Evolutionary conservation across 1,140 invertebrate genomes (phyloP), one percentile per base, ranked within the genome.

Genomic region (Listronotus oregonensis): DNA sequence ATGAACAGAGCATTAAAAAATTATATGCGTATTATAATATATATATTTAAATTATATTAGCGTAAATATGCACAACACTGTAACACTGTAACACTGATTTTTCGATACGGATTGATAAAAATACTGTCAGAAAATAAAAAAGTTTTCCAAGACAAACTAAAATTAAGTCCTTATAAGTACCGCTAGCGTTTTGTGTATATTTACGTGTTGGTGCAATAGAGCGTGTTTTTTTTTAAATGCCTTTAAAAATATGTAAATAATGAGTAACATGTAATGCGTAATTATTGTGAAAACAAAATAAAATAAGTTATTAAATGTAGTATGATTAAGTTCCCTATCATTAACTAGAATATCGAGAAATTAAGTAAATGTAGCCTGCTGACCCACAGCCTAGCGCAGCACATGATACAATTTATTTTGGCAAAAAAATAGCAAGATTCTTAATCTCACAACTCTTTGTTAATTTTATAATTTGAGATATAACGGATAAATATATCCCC

Each of bases 1-100:
- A 61, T 74, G 66, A 74, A 76, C 73, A 72, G 71, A 75, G 71
- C 70, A 70, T 68, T 56, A 56, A 61, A 59, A 64, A 50, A 57
- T 54, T 46, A n/a, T 21, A 18, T 21, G 47, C 1, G 21, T 21
- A 50, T 21, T 50, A 18, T 46, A n/a, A 27, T 27, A 27, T 1
- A 27, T 27, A 18, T 15, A 31, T n/a, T 50, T 50, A n/a, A 12
- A 27, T 18, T n/a, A 18, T 10, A 10, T 10, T 31, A 50, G 14
- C 49, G 34, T 46, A 46, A 63, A 40, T 63, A 46, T 51, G n/a
- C 40, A 52, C 42, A 56, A 43, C 44, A n/a, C n/a, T n/a, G n/a
- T n/a, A n/a, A n/a, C n/a, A n/a, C n/a, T n/a, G 32, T 15, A 14
- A 31, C 47, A 54, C 18, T 12, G 11, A 32, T 14, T 10, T 44